These are phyloP conservation scores for Mormyrops boulengeri DNA, from an alignment of 2,797 vertebrate genomes.

Conservation along the genomic window DNA sequence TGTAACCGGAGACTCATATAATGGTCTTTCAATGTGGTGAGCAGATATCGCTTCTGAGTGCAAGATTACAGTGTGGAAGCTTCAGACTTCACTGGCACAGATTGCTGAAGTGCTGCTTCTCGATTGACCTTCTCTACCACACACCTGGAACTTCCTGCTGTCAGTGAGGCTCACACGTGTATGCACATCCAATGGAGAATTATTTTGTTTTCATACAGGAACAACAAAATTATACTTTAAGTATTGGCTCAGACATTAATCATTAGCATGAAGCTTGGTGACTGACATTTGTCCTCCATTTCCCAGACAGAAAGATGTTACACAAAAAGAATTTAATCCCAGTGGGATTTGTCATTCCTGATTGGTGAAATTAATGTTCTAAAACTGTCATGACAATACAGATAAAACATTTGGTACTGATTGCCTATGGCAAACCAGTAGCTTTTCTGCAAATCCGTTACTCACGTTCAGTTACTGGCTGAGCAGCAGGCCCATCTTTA, in stretches of 20 bases:
- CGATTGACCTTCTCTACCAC: not conserved
- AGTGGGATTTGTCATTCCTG: not conserved
- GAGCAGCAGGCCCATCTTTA: not conserved
- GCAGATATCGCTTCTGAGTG: constrained; percentile 37
- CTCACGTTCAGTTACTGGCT: not conserved
- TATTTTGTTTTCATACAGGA: not conserved
- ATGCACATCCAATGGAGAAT: not conserved
- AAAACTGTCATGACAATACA: not conserved
- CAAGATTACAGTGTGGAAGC: constrained; percentile 28
- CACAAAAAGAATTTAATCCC: not conserved
- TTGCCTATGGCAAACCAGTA: not conserved
- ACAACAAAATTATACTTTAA: not conserved
- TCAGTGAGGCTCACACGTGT: not conserved
- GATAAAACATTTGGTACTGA: not conserved
- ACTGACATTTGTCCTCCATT: not conserved
- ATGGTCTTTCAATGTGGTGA: constrained; percentile 29
- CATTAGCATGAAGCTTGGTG: not conserved
- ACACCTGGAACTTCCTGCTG: not conserved
- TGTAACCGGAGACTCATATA: constrained; percentile 33
- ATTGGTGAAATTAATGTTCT: not conserved
- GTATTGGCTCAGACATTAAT: not conserved
- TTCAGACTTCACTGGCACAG: not conserved
- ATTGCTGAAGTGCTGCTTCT: not conserved
- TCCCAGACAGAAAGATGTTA: not conserved
- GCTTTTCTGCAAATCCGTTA: not conserved